Base-by-base conservation (phyloP, 2,113 vertebrate genomes). In the Centrocercus urophasianus region DNA sequence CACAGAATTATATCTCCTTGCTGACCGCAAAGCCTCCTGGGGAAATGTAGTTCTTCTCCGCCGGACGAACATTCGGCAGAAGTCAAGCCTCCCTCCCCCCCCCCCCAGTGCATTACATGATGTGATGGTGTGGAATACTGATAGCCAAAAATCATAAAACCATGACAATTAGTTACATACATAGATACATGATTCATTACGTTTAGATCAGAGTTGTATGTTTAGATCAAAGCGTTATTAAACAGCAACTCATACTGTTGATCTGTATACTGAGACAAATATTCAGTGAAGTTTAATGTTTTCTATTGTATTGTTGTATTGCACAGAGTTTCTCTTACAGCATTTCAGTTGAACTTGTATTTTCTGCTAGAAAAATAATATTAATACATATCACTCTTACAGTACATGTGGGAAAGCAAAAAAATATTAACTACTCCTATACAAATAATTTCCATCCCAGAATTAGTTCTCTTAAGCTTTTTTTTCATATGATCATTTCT, bases 371-470 rank as follows among this genome's bases (percentile, higher is more conserved):
- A 91, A 66, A 22, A 8, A 65, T 9, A 24, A 20, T 50, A 50
- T 72, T 74, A 72, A 64, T 32, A 54, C 6, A 13, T 36, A 36
- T 7, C 42, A 13, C 2, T 78, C 2, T 1, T 18, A 11, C 36
- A 83, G 50, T 80, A 34, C 3, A 9, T 27, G 76, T 52, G 4
- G 10, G 0, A 65, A 87, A 47, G 9, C 3, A 4, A 67, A 71
- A 67, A 64, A 61, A 5, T 19, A 32, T 34, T 73, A 50, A 80
- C 78, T 83, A 72, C 38, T 61, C 5, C 6, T 42, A 11, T 27
- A 50, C 45, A 27, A 54, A 50, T 36, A 2, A 48, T 36, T 59
- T 7, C 18, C 0, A 1, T 2, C 5, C 40, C 14, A 15, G 25
- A 71, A 71, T 72, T 38, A 56, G 65, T 76, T 13, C 6, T 86